Percentiles rank a stretch among this genome's conserved stretches.
Evolutionary conservation across 2,888 invertebrate species (phyloP).

Genomic region (Drosophila nr. perissopoda): DNA sequence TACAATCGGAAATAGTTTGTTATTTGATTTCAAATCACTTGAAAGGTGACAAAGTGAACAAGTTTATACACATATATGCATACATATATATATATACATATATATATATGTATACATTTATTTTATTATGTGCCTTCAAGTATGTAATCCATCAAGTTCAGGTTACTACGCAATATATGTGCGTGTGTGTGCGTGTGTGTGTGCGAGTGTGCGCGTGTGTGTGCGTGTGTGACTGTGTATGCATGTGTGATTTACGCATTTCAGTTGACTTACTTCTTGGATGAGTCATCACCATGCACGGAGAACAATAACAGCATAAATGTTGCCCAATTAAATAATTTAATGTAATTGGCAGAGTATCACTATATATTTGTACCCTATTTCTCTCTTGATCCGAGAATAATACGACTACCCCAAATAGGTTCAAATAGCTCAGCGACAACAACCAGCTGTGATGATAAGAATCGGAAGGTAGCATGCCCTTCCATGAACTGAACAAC

Average conservation of each 20-base stretch:
- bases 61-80: neutral
- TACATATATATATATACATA: neutral
- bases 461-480: neutral
- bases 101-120: neutral
- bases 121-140: neutral
- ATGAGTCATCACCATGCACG: neutral
- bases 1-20: constrained; percentile 12
- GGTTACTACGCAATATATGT: neutral
- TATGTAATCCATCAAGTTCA: neutral
- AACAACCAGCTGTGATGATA: neutral
- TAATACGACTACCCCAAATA: neutral
- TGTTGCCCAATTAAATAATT: neutral
- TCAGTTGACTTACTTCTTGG: neutral
- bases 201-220: too few species aligned
- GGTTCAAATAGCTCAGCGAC: neutral
- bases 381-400: neutral
- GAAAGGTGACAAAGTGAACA: constrained; percentile 16
- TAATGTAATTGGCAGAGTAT: neutral
- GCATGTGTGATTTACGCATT: neutral
- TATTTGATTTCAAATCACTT: constrained; percentile 1
- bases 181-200: neutral
- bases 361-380: neutral
- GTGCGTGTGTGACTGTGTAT: neutral
- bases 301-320: neutral
- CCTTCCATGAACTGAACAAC: neutral